Base-by-base conservation (phyloP, 2,113 vertebrate genomes). In the Cottus gobio region DNA sequence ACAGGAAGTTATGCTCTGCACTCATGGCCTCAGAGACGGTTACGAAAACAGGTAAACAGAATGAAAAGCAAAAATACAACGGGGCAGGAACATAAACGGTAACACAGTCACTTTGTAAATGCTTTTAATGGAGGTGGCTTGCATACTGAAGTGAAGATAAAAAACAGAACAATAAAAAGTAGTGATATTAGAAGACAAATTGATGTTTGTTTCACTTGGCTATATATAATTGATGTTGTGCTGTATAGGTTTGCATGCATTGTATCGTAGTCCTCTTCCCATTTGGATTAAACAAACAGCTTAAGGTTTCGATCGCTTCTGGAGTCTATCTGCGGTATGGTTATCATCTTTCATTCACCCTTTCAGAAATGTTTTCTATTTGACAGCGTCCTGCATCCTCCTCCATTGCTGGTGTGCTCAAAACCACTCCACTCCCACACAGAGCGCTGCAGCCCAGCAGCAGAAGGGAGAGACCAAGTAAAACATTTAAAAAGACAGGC, bases 1-100 rank as follows among this genome's bases (percentile, higher is more conserved):
- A 96, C 94, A 97, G 97, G 96, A 97, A 96, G 94, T 94, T 92
- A 91, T 88, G 93, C 90, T 92, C 93, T 92, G 86, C 87, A 92
- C 92, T 90, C 46, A n/a, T 72, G 84, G 94, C 92, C 93, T 94
- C 84, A 85, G 90, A 90, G 42, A 70, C 69, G 77, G 72, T 82
- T 79, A 81, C 4, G 65, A 81, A 87, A 85, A 1, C 94, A 95
- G 76, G 75, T 86, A 77, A 75, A 77, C 83, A 71, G 82, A 74
- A 76, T 31, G 15, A 70, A 69, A 56, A 24, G 36, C 4, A 37
- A 46, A 71, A 84, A 75, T 26, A 12, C 54, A 36, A 52, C 1
- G 15, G 15, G 70, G 42, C 13, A 65, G 22, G 31, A 74, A 22
- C 16, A 42, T 5, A 1, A 20, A 37, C 44, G 60, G 11, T 36